Evolutionary conservation across 2,888 invertebrate species (phyloP), one percentile per base, ranked within the genome.

Genomic region (Eupithecia vulgata): DNA sequence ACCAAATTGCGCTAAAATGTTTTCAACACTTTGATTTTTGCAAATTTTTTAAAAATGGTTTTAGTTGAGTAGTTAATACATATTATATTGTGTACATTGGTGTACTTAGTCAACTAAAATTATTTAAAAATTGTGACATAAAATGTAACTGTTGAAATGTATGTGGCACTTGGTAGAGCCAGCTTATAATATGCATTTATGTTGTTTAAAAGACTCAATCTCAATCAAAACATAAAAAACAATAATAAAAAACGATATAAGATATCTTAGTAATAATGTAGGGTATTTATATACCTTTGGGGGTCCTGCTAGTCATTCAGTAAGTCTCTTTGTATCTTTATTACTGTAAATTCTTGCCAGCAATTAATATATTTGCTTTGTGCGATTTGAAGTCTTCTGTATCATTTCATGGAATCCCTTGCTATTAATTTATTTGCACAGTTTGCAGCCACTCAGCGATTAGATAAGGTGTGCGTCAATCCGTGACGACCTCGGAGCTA

Each of bases 401-500:
- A 12, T 65, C 25, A 21, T 15, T 35, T 65, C 40, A 65, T 69
- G 61, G 42, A 61, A 68, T 25, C 57, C 42, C 76, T 75, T 81
- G 81, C 84, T 81, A 84, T 85, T 83, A 81, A 76, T 78, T 79
- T 87, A 88, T 87, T 88, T 87, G 82, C 84, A 81, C 82, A 86
- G 84, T 86, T 85, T 81, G 79, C 78, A 80, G 80, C 82, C 87
- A 89, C 90, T 89, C 85, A 69, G 82, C 73, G 89, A 88, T 89
- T 83, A 89, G 92, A 92, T 92, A 90, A 80, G 83, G 84, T 70
- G 83, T 86, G 87, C 91, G 91, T 91, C 91, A 91, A 85, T 82
- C 85, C 88, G 85, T 89, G 87, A 85, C 88, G 86, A 81, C 80
- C 79, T 79, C 77, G 72, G 35, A 68, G 8, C 30, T 64, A 52